Base-by-base conservation (phyloP, 37 sponge, comb jelly and placozoan genomes). In the Halichondria panicea region DNA sequence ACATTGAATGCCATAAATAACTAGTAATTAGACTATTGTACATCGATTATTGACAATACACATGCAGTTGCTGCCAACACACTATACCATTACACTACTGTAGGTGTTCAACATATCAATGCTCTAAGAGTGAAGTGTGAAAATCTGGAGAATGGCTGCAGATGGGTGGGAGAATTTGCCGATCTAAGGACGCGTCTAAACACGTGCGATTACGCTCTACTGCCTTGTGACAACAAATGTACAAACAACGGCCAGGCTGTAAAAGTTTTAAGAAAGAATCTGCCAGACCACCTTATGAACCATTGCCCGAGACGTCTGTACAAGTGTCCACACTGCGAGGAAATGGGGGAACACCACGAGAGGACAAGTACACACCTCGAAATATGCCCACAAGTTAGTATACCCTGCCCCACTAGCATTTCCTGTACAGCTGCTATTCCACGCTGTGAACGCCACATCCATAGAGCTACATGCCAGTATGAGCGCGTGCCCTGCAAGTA, bases 251-350 rank as follows among this genome's bases (percentile, higher is more conserved):
- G 42, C 24, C n/a, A n/a, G n/a, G 73, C 19, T 6, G 31, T 53
- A 2, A 37, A 56, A 33, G 4, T 63, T 0, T 54, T 63, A 15
- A 71, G 37, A 1, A 70, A 80, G 70, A 50, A 80, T 27, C 44
- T 80, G 6, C 22, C 31, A 24, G 33, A 33, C 36, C 80, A 80
- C 39, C 35, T 62, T 7, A 7, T 50, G 32, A 41, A 59, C 8
- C 18, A 27, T 19, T 80, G 80, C 61, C 61, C 56, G 21, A 37
- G 48, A 6, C 30, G 80, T 32, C 80, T 28, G 71, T 70, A 39
- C 35, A 25, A 70, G 48, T 80, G 80, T 60, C 80, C 80, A 2
- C 80, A 80, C 25, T 80, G 80, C 34, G 33, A 70, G n/a, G 70
- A 55, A 52, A 71, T 30, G 13, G 71, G 70, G 2, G 63, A 58